phyloP scores from a whole-genome alignment of 1,140 invertebrate species.

The Campoletis sonorensis region DNA sequence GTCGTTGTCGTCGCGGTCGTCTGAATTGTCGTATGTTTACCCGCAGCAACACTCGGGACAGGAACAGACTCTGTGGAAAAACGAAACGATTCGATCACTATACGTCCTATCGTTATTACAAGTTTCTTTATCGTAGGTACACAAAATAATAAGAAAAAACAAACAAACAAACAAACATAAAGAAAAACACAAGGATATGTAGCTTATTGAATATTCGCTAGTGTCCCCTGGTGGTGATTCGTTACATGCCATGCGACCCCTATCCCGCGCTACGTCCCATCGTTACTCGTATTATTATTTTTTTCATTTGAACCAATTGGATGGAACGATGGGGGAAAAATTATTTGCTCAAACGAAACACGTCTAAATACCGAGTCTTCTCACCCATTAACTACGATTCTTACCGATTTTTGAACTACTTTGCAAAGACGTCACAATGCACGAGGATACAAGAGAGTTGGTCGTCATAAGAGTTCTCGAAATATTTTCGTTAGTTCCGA shows the following conservation, averaged over 20 bases:
- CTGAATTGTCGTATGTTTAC: conserved; percentile 29
- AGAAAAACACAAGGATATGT: too few species aligned
- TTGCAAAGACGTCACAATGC: conserved; percentile 60
- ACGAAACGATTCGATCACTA: conserved; percentile 10
- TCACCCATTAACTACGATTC: conserved; percentile 33
- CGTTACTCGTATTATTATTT: conserved; percentile 6
- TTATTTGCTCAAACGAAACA: conserved; percentile 30
- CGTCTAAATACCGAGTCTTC: conserved; percentile 13
- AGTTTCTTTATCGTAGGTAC: too few species aligned
- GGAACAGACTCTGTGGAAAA: conserved; percentile 59
- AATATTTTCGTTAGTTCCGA: conserved; percentile 53
- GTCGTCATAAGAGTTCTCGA: conserved; percentile 57
- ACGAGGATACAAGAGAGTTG: conserved; percentile 55
- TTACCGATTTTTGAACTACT: conserved; percentile 70
- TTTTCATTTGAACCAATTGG: background rate
- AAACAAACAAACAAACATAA: too few species aligned
- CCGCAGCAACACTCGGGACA: conserved; percentile 2
- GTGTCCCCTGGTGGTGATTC: too few species aligned
- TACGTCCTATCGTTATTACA: too few species aligned
- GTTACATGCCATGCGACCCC: conserved; percentile 16
- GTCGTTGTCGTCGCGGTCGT: conserved; percentile 53
- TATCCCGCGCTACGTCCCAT: too few species aligned
- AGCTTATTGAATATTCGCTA: too few species aligned
- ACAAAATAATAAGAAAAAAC: too few species aligned
- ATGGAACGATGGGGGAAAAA: background rate